phyloP scores from a whole-genome alignment of 2,888 invertebrate species.

The Poecilus cupreus region DNA sequence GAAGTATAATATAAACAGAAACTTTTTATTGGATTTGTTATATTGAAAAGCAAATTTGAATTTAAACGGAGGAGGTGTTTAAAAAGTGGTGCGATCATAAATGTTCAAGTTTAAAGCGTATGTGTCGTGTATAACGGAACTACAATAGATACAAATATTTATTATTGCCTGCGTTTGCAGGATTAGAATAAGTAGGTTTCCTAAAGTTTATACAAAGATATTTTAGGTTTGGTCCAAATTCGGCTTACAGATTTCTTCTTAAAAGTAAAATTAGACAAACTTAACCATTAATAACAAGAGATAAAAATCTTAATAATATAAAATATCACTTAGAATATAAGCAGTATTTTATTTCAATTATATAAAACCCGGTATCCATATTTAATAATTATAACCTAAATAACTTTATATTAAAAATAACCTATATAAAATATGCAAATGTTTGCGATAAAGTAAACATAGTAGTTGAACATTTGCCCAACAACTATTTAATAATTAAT shows the following conservation, averaged over 20 bases:
- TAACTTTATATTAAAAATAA: constrained; percentile 1
- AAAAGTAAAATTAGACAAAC: constrained; percentile 23
- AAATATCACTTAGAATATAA: constrained; percentile 24
- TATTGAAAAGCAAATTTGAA: no score
- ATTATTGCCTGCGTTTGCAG: constrained; percentile 43
- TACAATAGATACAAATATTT: constrained; percentile 38
- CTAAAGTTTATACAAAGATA: constrained; percentile 40
- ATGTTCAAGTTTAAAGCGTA: constrained; percentile 26
- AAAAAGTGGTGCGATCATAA: constrained; percentile 13
- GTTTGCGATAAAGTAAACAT: not conserved
- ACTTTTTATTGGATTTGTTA: not conserved
- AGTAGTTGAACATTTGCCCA: not conserved
- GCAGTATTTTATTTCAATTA: not conserved
- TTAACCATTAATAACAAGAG: constrained; percentile 26
- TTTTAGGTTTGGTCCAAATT: constrained; percentile 49
- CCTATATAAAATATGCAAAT: not conserved
- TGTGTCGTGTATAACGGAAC: constrained; percentile 38
- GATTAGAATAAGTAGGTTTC: constrained; percentile 44
- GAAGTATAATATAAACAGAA: not conserved
- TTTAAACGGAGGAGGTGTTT: not conserved
- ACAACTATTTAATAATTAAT: not conserved
- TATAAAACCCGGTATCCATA: not conserved
- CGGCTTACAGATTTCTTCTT: constrained; percentile 38
- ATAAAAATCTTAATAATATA: constrained; percentile 22
- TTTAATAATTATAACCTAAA: not conserved